Base-by-base conservation (phyloP, 1,140 invertebrate genomes). In the Lordiphosa clarofinis region DNA sequence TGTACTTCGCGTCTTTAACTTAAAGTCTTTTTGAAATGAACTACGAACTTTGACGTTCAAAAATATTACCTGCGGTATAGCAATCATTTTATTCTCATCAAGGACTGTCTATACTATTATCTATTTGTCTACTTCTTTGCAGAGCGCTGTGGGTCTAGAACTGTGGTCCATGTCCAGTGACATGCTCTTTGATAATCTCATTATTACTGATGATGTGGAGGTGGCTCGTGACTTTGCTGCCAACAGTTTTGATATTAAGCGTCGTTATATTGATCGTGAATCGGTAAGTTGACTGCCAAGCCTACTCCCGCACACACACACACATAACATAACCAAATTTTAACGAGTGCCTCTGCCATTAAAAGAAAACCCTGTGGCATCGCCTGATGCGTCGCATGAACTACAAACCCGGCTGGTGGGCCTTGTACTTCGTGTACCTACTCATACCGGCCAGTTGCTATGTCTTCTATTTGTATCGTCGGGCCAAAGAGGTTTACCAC, bases 131-230 rank as follows among this genome's bases (percentile, higher is more conserved):
- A 1, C 9, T 24, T 4, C 4, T 8, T 49, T 33, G 8, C 86
- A 98, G 96, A 92, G 91, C 78, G 97, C 97, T 56, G 91, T 99
- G 66, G 98, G 98, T 33, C 94, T 99, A 87, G 98, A 99, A 89
- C 90, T 99, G 35, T 99, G 98, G 98, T 98, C 98, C 0, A 99
- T 99, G 96, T 97, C 96, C 0, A 94, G 96, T 68, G 92, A 94
- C 72, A 96, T 99, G 73, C 91, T 96, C 38, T 98, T 98, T 90
- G 98, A 99, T 90, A 99, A 99, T 90, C 92, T 99, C 31, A 91
- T 99, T 35, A 92, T 99, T 55, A 96, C 97, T 1, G 96, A 99
- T 89, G 94, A 96, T 74, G 90, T 93, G 56, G 90, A 90, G n/a
- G 91, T 95, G 1, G 96, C 97, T 2, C 91, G 94, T 33, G 90